Conservation (phyloP, 2,888 invertebrate genomes). For the Amphiduros pacificus region DNA sequence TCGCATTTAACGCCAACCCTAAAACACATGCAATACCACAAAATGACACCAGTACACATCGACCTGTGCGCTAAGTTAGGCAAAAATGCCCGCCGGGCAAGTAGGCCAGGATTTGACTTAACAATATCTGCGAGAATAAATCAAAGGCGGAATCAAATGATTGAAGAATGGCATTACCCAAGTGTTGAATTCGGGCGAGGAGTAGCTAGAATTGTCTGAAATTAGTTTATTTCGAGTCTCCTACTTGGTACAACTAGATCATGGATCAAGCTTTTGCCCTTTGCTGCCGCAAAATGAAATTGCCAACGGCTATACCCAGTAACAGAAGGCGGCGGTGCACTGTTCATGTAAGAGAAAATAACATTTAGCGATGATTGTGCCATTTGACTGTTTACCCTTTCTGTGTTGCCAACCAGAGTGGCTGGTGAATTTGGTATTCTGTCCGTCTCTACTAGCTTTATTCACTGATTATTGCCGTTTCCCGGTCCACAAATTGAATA, state of each 20-base stretch:
- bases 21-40: no score
- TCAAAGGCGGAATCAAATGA: slow-evolving; percentile 11
- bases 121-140: slow-evolving; percentile 6
- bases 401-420: background rate
- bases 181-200: no score
- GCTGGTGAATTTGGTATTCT: slow-evolving; percentile 15
- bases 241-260: no score
- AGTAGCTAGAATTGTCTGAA: no score
- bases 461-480: slow-evolving; percentile 13
- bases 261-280: no score
- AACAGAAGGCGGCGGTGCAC: no score
- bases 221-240: slow-evolving; percentile 20
- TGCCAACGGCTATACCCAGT: no score
- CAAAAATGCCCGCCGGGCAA: background rate
- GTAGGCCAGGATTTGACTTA: slow-evolving; percentile 1
- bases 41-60: no score
- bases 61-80: no score
- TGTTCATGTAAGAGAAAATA: no score
- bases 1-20: no score
- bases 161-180: slow-evolving; percentile 10
- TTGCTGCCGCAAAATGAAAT: no score
- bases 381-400: slow-evolving; percentile 3
- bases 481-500: slow-evolving; percentile 14
- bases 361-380: slow-evolving; percentile 18
- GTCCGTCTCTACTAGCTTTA: background rate